Evolutionary conservation across 2,888 invertebrate species (phyloP).

Genomic region (Tridacna crocea): DNA sequence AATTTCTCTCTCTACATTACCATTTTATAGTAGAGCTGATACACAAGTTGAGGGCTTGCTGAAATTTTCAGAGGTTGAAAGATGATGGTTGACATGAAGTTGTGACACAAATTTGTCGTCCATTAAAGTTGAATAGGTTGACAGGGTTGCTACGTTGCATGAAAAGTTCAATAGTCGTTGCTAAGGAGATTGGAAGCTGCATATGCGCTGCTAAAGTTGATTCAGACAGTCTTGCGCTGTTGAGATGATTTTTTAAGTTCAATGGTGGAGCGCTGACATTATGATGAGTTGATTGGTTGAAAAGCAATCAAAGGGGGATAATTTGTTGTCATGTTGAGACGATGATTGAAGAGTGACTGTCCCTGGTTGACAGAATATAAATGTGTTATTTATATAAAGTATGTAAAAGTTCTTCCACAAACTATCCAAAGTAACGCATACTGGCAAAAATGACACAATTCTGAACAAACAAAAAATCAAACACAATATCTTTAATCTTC

Average conservation of each 20-base stretch:
- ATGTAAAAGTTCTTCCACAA: not conserved
- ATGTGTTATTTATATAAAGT: not conserved
- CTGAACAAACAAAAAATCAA: no score
- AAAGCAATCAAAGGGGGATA: slow-evolving; percentile 57
- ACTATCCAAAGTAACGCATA: not conserved
- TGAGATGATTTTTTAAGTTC: slow-evolving; percentile 50
- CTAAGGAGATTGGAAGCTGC: slow-evolving; percentile 51
- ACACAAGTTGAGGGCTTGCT: slow-evolving; percentile 37
- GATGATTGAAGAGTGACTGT: slow-evolving; percentile 48
- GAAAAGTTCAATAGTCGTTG: slow-evolving; percentile 52
- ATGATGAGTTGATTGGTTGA: slow-evolving; percentile 55
- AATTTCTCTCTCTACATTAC: slow-evolving; percentile 46
- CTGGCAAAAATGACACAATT: no score
- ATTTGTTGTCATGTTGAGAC: slow-evolving; percentile 57
- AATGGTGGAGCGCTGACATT: slow-evolving; percentile 51
- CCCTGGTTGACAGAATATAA: slow-evolving; percentile 55
- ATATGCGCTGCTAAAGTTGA: slow-evolving; percentile 47
- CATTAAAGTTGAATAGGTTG: slow-evolving; percentile 12
- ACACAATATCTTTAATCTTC: no score
- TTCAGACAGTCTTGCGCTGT: slow-evolving; percentile 41
- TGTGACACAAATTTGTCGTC: slow-evolving; percentile 24
- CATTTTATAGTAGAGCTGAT: slow-evolving; percentile 46
- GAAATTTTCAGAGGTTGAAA: slow-evolving; percentile 40
- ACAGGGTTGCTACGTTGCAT: slow-evolving; percentile 48
- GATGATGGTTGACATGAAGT: slow-evolving; percentile 23